phyloP scores from a whole-genome alignment of 37 sponge, comb jelly and placozoan genomes.

The Ianthella basta region DNA sequence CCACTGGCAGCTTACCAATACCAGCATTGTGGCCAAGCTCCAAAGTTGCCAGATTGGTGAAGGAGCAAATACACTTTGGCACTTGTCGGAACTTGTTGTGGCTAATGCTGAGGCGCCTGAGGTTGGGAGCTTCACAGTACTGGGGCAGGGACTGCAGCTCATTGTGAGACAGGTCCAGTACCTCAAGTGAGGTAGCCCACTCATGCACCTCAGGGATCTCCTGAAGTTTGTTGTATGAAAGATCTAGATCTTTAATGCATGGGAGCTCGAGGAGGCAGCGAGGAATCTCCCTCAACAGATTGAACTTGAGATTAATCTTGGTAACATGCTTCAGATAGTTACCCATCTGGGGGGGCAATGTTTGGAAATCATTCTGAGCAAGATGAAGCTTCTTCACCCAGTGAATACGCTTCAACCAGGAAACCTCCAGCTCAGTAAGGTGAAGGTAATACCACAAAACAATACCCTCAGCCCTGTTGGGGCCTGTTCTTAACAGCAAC shows the following conservation, averaged over 20 bases:
- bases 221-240: slow-evolving; percentile 72
- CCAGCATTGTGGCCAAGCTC: slow-evolving; percentile 74
- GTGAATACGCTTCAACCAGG: slow-evolving; percentile 73
- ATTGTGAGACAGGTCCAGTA: slow-evolving; percentile 81
- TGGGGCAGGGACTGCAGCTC: slow-evolving; percentile 69
- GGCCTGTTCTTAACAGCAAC: slow-evolving; percentile 77
- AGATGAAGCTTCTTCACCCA: slow-evolving; percentile 78
- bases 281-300: slow-evolving; percentile 72
- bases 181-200: slow-evolving; percentile 77
- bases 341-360: slow-evolving; percentile 70
- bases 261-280: slow-evolving; percentile 82
- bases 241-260: slow-evolving; percentile 70
- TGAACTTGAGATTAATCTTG: slow-evolving; percentile 70
- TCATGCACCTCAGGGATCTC: slow-evolving; percentile 76
- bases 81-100: slow-evolving; percentile 74
- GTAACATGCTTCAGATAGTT: slow-evolving; percentile 62
- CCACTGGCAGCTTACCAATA: slow-evolving; percentile 71
- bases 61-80: slow-evolving; percentile 82
- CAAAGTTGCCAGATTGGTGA: slow-evolving; percentile 58
- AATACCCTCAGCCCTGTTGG: slow-evolving; percentile 56
- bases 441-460: slow-evolving; percentile 81
- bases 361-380: slow-evolving; percentile 68
- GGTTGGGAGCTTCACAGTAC: slow-evolving; percentile 56
- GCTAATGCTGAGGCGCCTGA: slow-evolving; percentile 72
- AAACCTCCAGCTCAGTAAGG: slow-evolving; percentile 54